These are phyloP conservation scores for Temnothorax rugatulus DNA, from an alignment of 2,888 invertebrate genomes.

Conservation along the genomic window DNA sequence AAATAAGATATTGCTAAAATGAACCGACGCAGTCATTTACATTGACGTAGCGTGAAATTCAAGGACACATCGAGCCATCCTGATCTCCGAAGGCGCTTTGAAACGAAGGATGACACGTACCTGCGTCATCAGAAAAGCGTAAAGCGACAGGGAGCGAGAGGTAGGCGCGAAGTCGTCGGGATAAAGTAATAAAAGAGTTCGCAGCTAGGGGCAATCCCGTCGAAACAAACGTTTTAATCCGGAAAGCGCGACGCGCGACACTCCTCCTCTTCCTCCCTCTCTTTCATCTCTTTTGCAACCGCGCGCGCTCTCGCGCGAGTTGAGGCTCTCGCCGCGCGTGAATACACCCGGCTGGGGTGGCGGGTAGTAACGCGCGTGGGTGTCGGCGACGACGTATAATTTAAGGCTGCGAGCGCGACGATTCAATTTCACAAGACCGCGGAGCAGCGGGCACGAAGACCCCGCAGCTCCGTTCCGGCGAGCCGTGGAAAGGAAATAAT, in stretches of 20 bases:
- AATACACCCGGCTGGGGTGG: conserved; percentile 71
- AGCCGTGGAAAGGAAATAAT: conserved; percentile 71
- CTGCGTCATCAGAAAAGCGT: conserved; percentile 45
- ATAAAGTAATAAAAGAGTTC: conserved; percentile 73
- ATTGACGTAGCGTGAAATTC: neutral
- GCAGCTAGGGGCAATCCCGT: conserved; percentile 70
- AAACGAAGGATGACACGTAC: conserved; percentile 32
- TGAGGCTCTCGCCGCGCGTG: conserved; percentile 64
- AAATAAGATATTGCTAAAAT: neutral
- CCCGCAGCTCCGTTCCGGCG: neutral
- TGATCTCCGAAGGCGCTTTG: neutral
- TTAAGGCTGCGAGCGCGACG: conserved; percentile 77
- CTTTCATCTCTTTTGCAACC: neutral
- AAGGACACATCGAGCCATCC: conserved; percentile 16
- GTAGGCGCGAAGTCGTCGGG: conserved; percentile 67
- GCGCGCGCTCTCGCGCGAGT: conserved; percentile 27
- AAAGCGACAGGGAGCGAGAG: conserved; percentile 47
- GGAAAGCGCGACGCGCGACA: conserved; percentile 71
- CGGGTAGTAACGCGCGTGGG: conserved; percentile 74
- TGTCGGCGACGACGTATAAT: conserved; percentile 78
- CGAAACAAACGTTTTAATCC: conserved; percentile 78
- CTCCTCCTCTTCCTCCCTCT: conserved; percentile 5
- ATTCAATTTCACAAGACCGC: conserved; percentile 78
- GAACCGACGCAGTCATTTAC: neutral
- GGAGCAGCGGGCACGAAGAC: conserved; percentile 52